phyloP scores from a whole-genome alignment of 1,140 invertebrate genomes.

The Fopius arisanus region DNA sequence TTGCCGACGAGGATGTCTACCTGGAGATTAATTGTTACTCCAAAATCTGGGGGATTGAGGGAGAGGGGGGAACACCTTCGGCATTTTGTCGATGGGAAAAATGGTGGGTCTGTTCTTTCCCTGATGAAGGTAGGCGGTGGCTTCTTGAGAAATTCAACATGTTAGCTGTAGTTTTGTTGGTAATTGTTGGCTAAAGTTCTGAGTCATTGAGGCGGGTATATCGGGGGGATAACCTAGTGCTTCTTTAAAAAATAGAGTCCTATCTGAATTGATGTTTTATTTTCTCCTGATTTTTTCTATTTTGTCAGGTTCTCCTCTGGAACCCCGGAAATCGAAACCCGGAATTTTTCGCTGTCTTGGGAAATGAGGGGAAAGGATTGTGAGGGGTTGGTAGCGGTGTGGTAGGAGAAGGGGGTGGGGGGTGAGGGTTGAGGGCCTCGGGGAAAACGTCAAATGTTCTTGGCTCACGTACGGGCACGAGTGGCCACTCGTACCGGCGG shows the following conservation, averaged over 20 bases:
- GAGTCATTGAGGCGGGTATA: no score
- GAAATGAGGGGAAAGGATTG: not conserved
- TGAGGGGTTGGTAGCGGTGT: not conserved
- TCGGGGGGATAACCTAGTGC: no score
- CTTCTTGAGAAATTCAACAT: no score
- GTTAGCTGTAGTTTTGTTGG: no score
- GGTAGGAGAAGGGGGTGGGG: not conserved
- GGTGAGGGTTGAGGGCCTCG: not conserved
- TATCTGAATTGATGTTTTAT: no score
- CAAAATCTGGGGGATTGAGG: not conserved
- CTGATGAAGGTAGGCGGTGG: no score
- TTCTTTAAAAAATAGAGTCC: no score
- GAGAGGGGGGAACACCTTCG: not conserved
- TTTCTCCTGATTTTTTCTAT: not conserved
- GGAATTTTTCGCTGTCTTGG: not conserved
- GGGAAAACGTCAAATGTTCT: conserved; percentile 8
- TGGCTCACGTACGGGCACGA: not conserved
- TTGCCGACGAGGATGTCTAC: no score
- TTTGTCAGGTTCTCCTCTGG: not conserved
- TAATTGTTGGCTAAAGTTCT: no score
- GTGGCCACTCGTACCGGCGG: not conserved
- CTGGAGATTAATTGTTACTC: not conserved
- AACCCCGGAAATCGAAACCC: not conserved
- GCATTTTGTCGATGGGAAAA: not conserved
- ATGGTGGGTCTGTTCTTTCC: not conserved